phyloP scores from a whole-genome alignment of 2,113 vertebrate genomes.

The Actinemys pallida region DNA sequence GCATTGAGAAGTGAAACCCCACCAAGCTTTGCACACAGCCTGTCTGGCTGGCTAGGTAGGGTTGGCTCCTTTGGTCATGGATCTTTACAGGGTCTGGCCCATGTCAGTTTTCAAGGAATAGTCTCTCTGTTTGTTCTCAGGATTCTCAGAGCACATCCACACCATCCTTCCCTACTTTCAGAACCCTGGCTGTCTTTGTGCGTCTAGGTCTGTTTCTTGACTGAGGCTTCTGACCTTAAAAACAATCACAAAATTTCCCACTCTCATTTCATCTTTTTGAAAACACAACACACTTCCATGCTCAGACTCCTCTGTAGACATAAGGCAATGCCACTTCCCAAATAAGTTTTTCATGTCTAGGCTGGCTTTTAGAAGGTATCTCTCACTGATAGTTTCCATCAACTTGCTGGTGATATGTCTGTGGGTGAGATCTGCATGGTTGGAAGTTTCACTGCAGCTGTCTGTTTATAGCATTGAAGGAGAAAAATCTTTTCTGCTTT shows the following conservation, averaged over 20 bases:
- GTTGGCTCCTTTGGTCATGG: background rate
- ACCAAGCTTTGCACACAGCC: accelerated
- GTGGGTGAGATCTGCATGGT: background rate
- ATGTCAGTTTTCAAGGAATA: conserved; percentile 53
- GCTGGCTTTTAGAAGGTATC: background rate
- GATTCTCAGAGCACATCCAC: conserved; percentile 54
- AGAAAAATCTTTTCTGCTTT: background rate
- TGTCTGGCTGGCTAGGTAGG: conserved; percentile 4
- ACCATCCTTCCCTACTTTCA: background rate
- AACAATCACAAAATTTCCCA: conserved; percentile 15
- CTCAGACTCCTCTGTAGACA: background rate
- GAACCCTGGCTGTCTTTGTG: conserved; percentile 5
- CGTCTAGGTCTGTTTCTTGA: conserved; percentile 15
- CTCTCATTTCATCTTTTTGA: background rate
- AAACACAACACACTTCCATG: background rate
- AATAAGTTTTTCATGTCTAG: background rate
- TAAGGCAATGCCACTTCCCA: background rate
- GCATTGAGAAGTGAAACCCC: background rate
- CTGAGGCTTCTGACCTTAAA: background rate
- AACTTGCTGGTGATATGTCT: background rate
- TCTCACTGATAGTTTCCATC: background rate
- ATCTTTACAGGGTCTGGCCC: conserved; percentile 29
- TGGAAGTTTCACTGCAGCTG: background rate
- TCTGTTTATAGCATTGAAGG: background rate
- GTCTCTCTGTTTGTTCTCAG: conserved; percentile 34